phyloP scores from a whole-genome alignment of 1,140 invertebrate species.

The Matsumurasca onukii region DNA sequence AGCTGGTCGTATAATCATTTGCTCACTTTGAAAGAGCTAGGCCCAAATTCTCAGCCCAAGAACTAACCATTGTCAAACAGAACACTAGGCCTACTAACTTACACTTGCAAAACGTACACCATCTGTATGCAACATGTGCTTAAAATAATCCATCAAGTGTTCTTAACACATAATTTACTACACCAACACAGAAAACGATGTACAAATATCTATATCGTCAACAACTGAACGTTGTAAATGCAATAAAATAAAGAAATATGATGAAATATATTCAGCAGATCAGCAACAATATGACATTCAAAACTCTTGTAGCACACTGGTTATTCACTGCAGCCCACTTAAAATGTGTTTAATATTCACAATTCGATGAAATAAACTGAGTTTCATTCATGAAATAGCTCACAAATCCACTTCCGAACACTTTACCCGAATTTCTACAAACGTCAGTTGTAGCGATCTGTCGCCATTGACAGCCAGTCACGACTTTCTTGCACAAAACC shows the following conservation, averaged over 20 bases:
- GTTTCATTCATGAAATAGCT: neutral
- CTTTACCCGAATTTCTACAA: neutral
- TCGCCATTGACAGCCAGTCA: constrained; percentile 24
- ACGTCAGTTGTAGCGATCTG: constrained; percentile 12
- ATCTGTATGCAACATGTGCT: constrained; percentile 34
- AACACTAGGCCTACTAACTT: constrained; percentile 4
- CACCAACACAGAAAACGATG: neutral
- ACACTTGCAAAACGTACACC: constrained; percentile 35
- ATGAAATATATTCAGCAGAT: neutral
- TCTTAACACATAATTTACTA: neutral
- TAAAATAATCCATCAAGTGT: constrained; percentile 14
- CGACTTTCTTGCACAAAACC: neutral
- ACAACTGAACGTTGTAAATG: neutral
- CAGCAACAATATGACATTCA: constrained; percentile 14
- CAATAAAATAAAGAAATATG: neutral
- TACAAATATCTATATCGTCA: neutral
- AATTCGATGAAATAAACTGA: neutral
- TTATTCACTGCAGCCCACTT: constrained; percentile 6
- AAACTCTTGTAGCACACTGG: neutral
- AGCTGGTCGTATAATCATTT: constrained; percentile 12
- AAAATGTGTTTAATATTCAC: neutral
- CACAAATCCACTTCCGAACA: neutral
- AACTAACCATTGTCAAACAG: constrained; percentile 8
- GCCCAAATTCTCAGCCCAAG: neutral
- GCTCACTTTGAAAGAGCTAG: neutral